These are phyloP conservation scores for Lycaon pictus DNA, from an alignment of 2,113 vertebrate species.

Conservation along the genomic window DNA sequence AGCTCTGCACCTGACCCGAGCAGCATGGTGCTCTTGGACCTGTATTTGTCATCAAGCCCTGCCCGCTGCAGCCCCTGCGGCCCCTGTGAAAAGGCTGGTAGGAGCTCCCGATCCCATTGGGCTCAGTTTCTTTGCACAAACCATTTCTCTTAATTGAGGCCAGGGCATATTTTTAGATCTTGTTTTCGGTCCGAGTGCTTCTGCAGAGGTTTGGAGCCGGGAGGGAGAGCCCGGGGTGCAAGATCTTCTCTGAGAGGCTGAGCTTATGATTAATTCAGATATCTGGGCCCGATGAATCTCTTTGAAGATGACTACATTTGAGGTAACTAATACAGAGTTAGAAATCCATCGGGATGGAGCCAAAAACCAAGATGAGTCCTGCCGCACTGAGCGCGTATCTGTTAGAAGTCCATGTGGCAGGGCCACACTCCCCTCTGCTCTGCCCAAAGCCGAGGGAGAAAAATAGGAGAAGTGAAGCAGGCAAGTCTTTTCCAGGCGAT, in stretches of 20 bases:
- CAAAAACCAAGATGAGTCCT: background rate
- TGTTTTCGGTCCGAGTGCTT: background rate
- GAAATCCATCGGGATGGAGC: background rate
- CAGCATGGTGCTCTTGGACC: background rate
- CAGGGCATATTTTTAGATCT: background rate
- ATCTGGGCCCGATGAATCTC: background rate
- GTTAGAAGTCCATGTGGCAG: background rate
- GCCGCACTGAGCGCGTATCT: background rate
- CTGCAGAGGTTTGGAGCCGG: background rate
- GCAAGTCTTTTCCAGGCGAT: rapidly evolving
- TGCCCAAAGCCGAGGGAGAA: rapidly evolving
- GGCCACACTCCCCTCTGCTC: rapidly evolving
- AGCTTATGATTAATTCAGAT: background rate
- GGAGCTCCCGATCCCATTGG: rapidly evolving
- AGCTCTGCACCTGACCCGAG: rapidly evolving
- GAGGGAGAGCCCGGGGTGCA: no score
- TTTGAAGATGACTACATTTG: background rate
- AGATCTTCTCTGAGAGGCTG: background rate
- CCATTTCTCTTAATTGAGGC: background rate
- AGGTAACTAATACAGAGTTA: background rate
- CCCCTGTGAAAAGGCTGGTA: rapidly evolving
- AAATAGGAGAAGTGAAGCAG: rapidly evolving
- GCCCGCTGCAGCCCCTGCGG: rapidly evolving
- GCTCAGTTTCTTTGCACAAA: background rate
- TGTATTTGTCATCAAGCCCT: rapidly evolving